Conservation (phyloP, 2,113 vertebrate genomes). For the Phyllostomus discolor region DNA sequence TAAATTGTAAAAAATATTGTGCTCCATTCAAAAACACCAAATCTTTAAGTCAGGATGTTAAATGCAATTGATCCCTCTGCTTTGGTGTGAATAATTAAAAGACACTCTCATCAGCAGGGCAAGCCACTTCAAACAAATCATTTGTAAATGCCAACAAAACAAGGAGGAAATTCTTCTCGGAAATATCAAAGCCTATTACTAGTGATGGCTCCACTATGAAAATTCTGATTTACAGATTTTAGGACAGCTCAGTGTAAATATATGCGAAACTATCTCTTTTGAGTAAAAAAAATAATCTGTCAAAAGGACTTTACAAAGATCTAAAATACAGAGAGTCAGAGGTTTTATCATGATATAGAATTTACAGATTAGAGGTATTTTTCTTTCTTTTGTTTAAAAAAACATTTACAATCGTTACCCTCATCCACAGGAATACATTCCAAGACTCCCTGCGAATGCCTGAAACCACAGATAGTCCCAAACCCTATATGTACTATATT, state of each 20-base stretch:
- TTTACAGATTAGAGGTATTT: neutral
- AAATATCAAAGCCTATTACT: neutral
- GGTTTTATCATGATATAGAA: neutral
- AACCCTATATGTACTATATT: neutral
- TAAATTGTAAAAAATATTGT: neutral
- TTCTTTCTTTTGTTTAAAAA: neutral
- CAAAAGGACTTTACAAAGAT: neutral
- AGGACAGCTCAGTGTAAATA: neutral
- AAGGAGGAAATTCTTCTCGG: neutral
- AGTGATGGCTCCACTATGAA: neutral
- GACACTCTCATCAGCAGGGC: neutral
- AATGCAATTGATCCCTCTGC: conserved; percentile 47
- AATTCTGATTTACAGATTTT: conserved; percentile 5
- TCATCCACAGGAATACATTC: neutral
- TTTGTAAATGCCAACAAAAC: conserved; percentile 43
- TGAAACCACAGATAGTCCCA: neutral
- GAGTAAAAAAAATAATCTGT: neutral
- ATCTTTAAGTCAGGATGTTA: neutral
- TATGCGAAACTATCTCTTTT: neutral
- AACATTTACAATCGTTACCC: neutral
- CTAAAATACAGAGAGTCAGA: neutral
- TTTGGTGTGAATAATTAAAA: conserved; percentile 41
- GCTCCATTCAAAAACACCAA: neutral
- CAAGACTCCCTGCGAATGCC: neutral
- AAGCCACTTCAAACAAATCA: conserved; percentile 33